Evolutionary conservation across 1,140 invertebrate genomes (phyloP), one percentile per base, ranked within the genome.

Genomic region (Calliphora vicina): DNA sequence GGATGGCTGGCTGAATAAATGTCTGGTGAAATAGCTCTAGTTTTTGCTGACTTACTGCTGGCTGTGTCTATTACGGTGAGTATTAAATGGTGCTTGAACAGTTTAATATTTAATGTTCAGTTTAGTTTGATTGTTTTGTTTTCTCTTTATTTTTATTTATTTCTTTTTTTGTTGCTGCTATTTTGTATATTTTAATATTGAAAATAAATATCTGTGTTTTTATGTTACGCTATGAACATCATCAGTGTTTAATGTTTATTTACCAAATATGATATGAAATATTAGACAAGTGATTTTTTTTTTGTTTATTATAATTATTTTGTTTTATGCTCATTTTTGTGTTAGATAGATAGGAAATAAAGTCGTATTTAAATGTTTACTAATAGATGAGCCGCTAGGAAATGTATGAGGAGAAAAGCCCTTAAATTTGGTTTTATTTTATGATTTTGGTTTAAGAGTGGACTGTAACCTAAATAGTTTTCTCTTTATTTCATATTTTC

Each of bases 21-120:
- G 50, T n/a, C 15, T 57, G 15, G 13, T 15, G n/a, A 10, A 35
- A 5, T 35, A 10, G 35, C 35, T 35, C 10, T 35, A 35, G 5
- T 35, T 35, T 35, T 35, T 35, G 4, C 35, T 35, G 4, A 35
- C 5, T 35, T 35, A 8, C 35, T 35, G 5, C 35, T 35, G 35
- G 6, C 15, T 17, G 50, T 67, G n/a, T 67, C 23, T 67, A 25
- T 67, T 67, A 67, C 61, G 61, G n/a, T 67, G 23, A 23, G 12
- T 23, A 67, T 25, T 67, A 67, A 67, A 67, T 67, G 61, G 61
- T 67, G 61, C 61, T 67, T 67, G 61, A 67, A 67, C 61, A 67
- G 61, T 67, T 67, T 67, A 67, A 67, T 67, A 67, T 67, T 67
- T 67, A 25, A 67, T 67, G 61, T 67, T 67, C n/a, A 67, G 50